phyloP scores from a whole-genome alignment of 2,797 vertebrate genomes.

The Platyrinchus mystaceus region DNA sequence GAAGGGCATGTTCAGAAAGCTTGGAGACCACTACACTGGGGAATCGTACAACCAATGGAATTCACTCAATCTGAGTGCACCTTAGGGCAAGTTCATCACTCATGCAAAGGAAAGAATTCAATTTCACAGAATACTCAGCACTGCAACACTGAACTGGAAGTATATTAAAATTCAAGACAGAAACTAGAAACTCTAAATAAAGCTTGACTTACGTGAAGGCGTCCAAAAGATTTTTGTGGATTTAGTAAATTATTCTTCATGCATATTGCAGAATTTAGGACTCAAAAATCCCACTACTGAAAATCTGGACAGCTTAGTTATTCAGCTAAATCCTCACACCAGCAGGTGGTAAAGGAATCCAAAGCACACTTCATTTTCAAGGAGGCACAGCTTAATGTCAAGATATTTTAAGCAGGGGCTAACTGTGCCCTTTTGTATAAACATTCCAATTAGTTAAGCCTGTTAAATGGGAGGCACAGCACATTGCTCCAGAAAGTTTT shows the following conservation, averaged over 20 bases:
- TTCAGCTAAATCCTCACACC: constrained; percentile 35
- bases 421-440: background rate
- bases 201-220: background rate
- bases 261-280: background rate
- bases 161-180: background rate
- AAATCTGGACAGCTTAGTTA: constrained; percentile 42
- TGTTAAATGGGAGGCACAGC: background rate
- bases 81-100: background rate
- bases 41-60: background rate
- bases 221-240: background rate
- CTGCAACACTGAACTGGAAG: background rate
- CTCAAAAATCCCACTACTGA: constrained; percentile 8
- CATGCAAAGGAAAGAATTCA: background rate
- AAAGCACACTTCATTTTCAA: background rate
- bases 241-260: constrained; percentile 18
- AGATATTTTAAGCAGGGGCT: background rate
- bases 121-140: background rate
- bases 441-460: background rate
- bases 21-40: background rate
- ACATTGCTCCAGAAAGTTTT: background rate
- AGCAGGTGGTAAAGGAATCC: constrained; percentile 37
- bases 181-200: background rate
- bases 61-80: background rate
- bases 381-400: constrained; percentile 16
- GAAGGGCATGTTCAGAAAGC: background rate